A percentile compares a stretch with the other conserved stretches of the same genome.
These are phyloP conservation scores for Clamator glandarius DNA, from an alignment of 2,797 vertebrate species.

Conservation along the genomic window DNA sequence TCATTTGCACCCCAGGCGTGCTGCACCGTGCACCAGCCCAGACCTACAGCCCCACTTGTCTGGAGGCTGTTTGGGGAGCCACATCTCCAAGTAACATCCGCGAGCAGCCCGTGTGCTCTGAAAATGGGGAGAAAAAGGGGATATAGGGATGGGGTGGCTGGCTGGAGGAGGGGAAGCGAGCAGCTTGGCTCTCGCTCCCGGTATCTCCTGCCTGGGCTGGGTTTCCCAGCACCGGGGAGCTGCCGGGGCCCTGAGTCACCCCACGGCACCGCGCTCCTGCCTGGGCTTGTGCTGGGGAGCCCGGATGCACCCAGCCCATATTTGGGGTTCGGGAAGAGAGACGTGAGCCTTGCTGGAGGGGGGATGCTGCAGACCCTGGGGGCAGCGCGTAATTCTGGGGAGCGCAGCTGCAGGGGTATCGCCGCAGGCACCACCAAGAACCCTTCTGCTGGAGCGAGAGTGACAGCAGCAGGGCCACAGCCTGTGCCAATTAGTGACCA, in stretches of 20 bases:
- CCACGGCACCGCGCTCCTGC: neutral
- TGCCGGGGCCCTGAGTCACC: slow-evolving; percentile 44
- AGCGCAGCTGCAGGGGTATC: neutral
- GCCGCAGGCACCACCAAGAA: rapidly evolving
- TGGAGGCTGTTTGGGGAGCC: neutral
- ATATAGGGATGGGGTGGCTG: neutral
- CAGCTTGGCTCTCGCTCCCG: neutral
- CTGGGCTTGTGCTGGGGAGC: neutral
- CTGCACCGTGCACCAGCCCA: neutral
- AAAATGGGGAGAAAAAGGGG: neutral
- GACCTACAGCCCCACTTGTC: rapidly evolving
- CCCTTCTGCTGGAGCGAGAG: rapidly evolving
- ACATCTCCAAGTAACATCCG: rapidly evolving
- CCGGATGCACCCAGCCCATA: neutral
- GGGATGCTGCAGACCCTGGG: neutral
- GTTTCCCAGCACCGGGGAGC: slow-evolving; percentile 2
- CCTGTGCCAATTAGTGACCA: rapidly evolving
- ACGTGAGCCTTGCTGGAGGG: neutral
- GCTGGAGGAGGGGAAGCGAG: neutral
- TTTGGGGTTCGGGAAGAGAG: neutral
- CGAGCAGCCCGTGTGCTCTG: rapidly evolving
- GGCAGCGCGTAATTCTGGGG: rapidly evolving
- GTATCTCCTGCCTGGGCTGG: neutral
- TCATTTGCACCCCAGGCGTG: neutral
- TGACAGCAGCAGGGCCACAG: rapidly evolving